Evolutionary conservation across 2,888 invertebrate genomes (phyloP), one percentile per base, ranked within the genome.

Genomic region (Syrphus vitripennis): DNA sequence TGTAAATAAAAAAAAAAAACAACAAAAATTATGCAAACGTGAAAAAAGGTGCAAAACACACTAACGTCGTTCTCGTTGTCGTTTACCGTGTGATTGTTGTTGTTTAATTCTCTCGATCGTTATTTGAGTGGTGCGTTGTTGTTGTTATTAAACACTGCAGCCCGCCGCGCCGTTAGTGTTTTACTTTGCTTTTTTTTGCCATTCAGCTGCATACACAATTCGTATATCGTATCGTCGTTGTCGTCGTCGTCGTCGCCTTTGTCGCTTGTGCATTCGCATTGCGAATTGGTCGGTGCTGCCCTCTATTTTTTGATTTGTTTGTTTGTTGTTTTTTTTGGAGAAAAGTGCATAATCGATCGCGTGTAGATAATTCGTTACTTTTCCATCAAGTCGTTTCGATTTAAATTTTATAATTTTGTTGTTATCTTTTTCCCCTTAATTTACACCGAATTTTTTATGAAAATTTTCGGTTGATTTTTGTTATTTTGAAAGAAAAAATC

Each of bases 21-120:
- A 14, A 71, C 57, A 67, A 53, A 84, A 81, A 81, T 55, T 77
- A 86, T 86, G 86, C 86, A 86, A 86, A 86, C 82, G 82, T 86
- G 70, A 82, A 77, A 70, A 79, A 82, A 82, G 77, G 86, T 78
- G 86, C 74, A 82, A 78, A 82, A 80, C 70, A 70, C 81, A 81
- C 79, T 65, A 57, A 29, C 45, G 34, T 42, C 42, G 74, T 34
- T 31, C 26, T 37, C 31, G 40, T 78, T 26, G 65, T 72, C 45
- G 57, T 63, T 75, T 26, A 55, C 45, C 50, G 74, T 61, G 50
- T 34, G 50, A 50, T 59, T 67, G 76, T 61, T 65, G 74, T 53
- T 74, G 74, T 75, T 55, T 40, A 29, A 65, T 63, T 29, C 37
- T 48, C 42, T 63, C 53, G 74, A 45, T 40, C 74, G 40, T 37